Conservation (phyloP, 2,797 vertebrate species). For the Sparus aurata region DNA sequence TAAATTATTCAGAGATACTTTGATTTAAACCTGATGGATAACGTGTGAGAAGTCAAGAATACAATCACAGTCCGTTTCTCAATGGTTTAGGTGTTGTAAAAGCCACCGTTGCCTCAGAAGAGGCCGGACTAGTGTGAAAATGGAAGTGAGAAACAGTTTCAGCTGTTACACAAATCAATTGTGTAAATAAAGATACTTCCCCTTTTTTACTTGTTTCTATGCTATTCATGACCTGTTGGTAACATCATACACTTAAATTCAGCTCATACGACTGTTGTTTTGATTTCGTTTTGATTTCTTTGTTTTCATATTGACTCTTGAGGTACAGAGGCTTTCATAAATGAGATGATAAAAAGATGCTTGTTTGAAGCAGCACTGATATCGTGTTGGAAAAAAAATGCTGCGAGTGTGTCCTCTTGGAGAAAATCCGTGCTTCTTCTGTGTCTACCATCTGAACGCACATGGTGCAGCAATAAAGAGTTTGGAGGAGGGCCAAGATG, state of each 20-base stretch:
- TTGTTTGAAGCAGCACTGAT: not conserved
- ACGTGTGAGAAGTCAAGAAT: not conserved
- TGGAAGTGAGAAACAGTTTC: conserved; percentile 49
- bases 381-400: not conserved
- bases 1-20: no score
- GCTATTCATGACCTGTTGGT: not conserved
- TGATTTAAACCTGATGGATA: not conserved
- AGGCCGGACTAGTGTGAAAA: conserved; percentile 27
- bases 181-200: conserved; percentile 40
- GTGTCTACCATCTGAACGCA: not conserved
- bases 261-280: not conserved
- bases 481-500: not conserved
- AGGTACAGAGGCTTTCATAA: not conserved
- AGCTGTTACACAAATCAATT: conserved; percentile 22
- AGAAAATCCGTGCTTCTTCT: not conserved
- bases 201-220: conserved; percentile 22
- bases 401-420: not conserved
- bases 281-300: no score
- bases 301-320: not conserved
- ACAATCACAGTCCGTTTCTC: not conserved
- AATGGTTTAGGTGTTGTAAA: conserved; percentile 17
- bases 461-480: not conserved
- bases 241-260: not conserved
- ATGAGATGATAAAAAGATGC: not conserved
- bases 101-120: conserved; percentile 28